Conservation (phyloP, 1,140 invertebrate genomes). For the Drosophila melanica region DNA sequence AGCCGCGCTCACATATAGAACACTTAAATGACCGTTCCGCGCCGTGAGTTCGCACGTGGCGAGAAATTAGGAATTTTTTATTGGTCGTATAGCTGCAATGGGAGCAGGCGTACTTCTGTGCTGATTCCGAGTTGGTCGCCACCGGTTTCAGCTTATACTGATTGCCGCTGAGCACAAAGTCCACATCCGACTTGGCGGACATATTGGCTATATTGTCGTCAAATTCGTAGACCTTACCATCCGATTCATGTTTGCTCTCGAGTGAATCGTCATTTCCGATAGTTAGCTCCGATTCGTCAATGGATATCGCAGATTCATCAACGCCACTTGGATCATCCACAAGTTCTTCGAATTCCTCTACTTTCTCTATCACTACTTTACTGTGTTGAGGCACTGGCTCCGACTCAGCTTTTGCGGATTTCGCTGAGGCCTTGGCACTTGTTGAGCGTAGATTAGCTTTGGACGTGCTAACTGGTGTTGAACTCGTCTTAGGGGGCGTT, state of each 20-base stretch:
- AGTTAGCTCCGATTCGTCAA: constrained; percentile 7
- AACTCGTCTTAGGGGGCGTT: neutral
- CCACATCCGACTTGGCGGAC: constrained; percentile 84
- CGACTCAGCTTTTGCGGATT: constrained; percentile 2
- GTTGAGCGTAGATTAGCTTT: constrained; percentile 26
- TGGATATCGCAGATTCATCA: neutral
- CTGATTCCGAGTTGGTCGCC: constrained; percentile 85
- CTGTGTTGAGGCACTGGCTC: constrained; percentile 5
- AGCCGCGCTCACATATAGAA: constrained; percentile 96
- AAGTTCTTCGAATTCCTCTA: constrained; percentile 42
- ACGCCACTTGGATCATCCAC: constrained; percentile 24
- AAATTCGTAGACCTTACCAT: constrained; percentile 70
- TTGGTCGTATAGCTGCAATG: constrained; percentile 96
- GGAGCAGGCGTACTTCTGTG: constrained; percentile 92
- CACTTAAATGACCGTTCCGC: constrained; percentile 97
- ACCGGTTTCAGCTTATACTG: constrained; percentile 52
- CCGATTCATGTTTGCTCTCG: constrained; percentile 7
- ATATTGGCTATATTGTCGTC: constrained; percentile 85
- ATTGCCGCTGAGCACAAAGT: constrained; percentile 42
- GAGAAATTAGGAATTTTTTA: constrained; percentile 93
- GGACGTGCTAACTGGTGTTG: neutral
- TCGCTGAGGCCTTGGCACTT: neutral
- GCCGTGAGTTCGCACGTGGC: constrained; percentile 98
- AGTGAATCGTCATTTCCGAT: constrained; percentile 19
- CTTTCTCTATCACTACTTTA: constrained; percentile 32